Base-by-base conservation (phyloP, 2,888 invertebrate species). In the Zygaena filipendulae region DNA sequence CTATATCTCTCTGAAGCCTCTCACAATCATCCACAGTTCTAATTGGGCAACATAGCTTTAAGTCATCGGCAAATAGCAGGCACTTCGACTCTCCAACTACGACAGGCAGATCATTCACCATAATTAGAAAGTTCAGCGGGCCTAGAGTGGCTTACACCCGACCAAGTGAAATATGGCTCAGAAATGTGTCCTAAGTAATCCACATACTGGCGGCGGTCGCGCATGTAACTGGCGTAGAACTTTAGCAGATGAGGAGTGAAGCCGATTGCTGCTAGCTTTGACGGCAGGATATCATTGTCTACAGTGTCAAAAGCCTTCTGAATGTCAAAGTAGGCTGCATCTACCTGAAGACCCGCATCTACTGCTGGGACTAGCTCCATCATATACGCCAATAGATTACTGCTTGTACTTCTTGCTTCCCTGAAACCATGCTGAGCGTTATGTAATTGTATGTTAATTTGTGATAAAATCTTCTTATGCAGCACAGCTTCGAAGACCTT, bases 241-340 rank as follows among this genome's bases (percentile, higher is more conserved):
- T 26, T 7, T 23, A 31, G 18, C 4, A 31, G 13, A 20, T 25
- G 16, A 2, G 27, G 21, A n/a, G 25, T 30, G 10, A 13, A 30
- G 2, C 30, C 24, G 11, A 29, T n/a, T n/a, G n/a, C n/a, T n/a
- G n/a, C n/a, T n/a, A n/a, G n/a, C n/a, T n/a, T n/a, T n/a, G n/a
- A 23, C 8, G 33, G 20, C 8, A 36, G 9, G 10, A 36, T n/a
- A 13, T 36, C 36, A 21, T 36, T 33, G 13, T 30, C 29, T 2
- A 36, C 33, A 2, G 13, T 11, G 10, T 36, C 36, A 8, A 36
- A 36, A 3, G 36, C 36, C 12, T 36, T 36, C 10, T 18, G 14
- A n/a, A 31, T 33, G 12, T 36, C 36, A 13, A 36, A 29, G 20
- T 36, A 33, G 2, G 29, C 27, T 1, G 26, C 25, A 21, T 33